Percentiles rank a stretch among this genome's conserved stretches.
Evolutionary conservation across 1,140 invertebrate genomes (phyloP).

Genomic region (Dufourea novaeangliae): DNA sequence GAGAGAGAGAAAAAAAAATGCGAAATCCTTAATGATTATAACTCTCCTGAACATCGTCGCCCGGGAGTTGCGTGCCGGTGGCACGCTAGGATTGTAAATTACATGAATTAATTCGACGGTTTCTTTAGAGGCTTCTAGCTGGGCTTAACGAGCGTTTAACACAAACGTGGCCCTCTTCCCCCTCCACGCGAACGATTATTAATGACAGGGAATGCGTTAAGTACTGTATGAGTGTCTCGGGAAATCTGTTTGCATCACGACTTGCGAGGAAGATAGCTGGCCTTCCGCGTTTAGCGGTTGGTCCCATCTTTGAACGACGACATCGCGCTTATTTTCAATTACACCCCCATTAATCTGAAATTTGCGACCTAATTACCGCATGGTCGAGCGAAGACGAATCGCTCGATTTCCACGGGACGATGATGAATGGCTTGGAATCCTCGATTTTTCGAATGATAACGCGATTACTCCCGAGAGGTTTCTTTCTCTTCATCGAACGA

Average conservation of each 20-base stretch:
- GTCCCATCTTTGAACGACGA: neutral
- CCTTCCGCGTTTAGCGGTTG: constrained; percentile 2
- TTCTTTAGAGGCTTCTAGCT: constrained; percentile 42
- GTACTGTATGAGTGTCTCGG: constrained; percentile 34
- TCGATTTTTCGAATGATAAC: constrained; percentile 13
- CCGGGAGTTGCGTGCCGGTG: constrained; percentile 39
- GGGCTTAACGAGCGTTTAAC: constrained; percentile 62
- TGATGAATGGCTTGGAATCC: constrained; percentile 1
- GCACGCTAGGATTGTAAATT: constrained; percentile 59
- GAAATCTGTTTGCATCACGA: constrained; percentile 41
- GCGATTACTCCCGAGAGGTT: constrained; percentile 21
- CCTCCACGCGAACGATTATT: constrained; percentile 48
- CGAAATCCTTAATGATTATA: constrained; percentile 31
- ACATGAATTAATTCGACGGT: constrained; percentile 61
- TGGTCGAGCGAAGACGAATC: neutral
- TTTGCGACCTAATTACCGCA: neutral
- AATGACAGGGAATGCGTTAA: constrained; percentile 56
- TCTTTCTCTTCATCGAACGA: constrained; percentile 43
- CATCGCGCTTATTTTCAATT: neutral
- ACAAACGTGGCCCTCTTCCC: constrained; percentile 52
- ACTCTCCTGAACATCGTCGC: constrained; percentile 31
- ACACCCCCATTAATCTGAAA: neutral
- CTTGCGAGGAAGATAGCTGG: neutral
- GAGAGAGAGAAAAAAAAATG: neutral
- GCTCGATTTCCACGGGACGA: neutral